Evolutionary conservation across 2,113 vertebrate species (phyloP).

Genomic region (Gallinago jamesoni): DNA sequence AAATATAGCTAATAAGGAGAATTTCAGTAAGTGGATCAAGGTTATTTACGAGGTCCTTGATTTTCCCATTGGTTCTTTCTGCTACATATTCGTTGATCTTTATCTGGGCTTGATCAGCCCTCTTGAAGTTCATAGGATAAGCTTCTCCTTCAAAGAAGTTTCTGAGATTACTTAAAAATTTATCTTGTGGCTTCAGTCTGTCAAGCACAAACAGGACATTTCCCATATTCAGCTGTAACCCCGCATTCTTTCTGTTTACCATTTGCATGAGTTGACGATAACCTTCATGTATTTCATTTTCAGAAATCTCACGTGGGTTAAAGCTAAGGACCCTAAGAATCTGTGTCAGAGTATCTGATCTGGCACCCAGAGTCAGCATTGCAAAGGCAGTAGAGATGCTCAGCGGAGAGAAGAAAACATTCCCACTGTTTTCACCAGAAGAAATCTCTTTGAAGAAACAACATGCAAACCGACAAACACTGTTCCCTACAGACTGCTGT

Average conservation of each 20-base stretch:
- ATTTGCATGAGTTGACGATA: slow-evolving; percentile 77
- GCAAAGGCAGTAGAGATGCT: slow-evolving; percentile 81
- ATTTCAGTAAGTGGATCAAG: slow-evolving; percentile 74
- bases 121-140: slow-evolving; percentile 78
- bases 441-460: slow-evolving; percentile 80
- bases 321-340: slow-evolving; percentile 80
- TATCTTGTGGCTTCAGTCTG: slow-evolving; percentile 61
- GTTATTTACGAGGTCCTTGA: slow-evolving; percentile 77
- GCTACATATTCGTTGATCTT: slow-evolving; percentile 81
- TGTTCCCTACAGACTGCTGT: background rate
- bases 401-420: slow-evolving; percentile 83
- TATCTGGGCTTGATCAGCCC: slow-evolving; percentile 64
- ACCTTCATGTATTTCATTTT: slow-evolving; percentile 73
- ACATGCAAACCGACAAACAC: slow-evolving; percentile 73
- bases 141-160: slow-evolving; percentile 71
- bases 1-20: slow-evolving; percentile 86
- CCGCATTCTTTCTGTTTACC: slow-evolving; percentile 63
- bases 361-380: slow-evolving; percentile 81
- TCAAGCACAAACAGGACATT: slow-evolving; percentile 74
- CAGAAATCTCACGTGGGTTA: slow-evolving; percentile 36
- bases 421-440: slow-evolving; percentile 32
- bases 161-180: slow-evolving; percentile 71
- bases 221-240: slow-evolving; percentile 74
- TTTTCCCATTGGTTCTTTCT: slow-evolving; percentile 79
- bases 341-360: slow-evolving; percentile 77